These are phyloP conservation scores for Corythucha ciliata DNA, from an alignment of 2,888 invertebrate species.

Conservation along the genomic window DNA sequence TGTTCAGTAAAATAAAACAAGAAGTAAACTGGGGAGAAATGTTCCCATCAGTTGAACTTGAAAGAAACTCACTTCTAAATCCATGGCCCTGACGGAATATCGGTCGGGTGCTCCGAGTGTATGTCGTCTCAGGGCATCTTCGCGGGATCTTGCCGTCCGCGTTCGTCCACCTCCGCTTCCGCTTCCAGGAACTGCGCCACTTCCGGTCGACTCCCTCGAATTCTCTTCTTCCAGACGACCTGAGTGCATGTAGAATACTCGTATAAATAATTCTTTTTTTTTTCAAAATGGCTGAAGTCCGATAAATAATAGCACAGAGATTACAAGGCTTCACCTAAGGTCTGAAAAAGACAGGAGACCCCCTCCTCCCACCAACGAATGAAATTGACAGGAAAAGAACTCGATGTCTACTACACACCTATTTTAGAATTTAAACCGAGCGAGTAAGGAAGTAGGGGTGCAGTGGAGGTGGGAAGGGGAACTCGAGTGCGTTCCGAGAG, in stretches of 20 bases:
- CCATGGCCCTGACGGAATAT: constrained; percentile 50
- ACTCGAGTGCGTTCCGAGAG: too few relatives aligned
- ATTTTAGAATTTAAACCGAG: too few relatives aligned
- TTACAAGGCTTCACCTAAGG: too few relatives aligned
- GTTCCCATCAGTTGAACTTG: too few relatives aligned
- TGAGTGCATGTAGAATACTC: constrained; percentile 3
- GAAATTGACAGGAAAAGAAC: too few relatives aligned
- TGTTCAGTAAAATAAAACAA: constrained; percentile 21
- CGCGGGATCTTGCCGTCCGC: constrained; percentile 43
- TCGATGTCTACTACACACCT: too few relatives aligned
- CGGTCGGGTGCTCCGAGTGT: constrained; percentile 68
- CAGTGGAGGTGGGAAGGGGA: too few relatives aligned
- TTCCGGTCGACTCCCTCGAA: constrained; percentile 26
- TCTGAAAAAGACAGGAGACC: too few relatives aligned
- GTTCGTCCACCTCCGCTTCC: constrained; percentile 36
- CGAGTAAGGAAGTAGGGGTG: too few relatives aligned
- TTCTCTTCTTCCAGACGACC: constrained; percentile 26
- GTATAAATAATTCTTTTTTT: not conserved
- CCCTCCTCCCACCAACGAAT: too few relatives aligned
- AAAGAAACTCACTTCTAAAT: constrained; percentile 60
- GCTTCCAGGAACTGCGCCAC: constrained; percentile 32
- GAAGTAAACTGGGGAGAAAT: constrained; percentile 33
- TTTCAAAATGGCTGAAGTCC: too few relatives aligned
- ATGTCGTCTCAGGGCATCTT: constrained; percentile 68
- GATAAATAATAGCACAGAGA: too few relatives aligned